Percentiles rank a stretch among this genome's conserved stretches.
These are phyloP conservation scores for Idris sp. DNA, from an alignment of 1,140 invertebrate genomes.

Conservation along the genomic window DNA sequence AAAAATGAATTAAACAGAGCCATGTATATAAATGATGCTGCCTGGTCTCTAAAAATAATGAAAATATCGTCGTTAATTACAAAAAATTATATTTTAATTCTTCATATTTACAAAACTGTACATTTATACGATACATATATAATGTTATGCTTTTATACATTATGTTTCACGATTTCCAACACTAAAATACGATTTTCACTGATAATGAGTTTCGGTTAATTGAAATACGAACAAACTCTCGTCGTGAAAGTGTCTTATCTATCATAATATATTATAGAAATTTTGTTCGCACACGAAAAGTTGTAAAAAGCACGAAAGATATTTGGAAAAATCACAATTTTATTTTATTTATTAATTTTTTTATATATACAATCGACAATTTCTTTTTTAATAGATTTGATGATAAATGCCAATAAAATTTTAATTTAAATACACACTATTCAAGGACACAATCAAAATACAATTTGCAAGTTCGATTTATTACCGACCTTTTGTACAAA, in stretches of 20 bases:
- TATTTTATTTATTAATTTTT: no score
- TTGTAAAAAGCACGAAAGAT: constrained; percentile 32
- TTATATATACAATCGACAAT: no score
- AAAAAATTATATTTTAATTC: constrained; percentile 57
- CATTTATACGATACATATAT: constrained; percentile 43
- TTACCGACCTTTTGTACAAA: constrained; percentile 29
- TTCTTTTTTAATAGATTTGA: no score
- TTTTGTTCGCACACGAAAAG: constrained; percentile 40
- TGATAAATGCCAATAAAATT: no score
- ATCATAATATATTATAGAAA: constrained; percentile 16
- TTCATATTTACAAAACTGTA: constrained; percentile 58
- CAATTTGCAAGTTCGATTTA: constrained; percentile 8
- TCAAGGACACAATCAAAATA: constrained; percentile 29
- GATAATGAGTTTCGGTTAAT: constrained; percentile 26
- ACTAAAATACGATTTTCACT: constrained; percentile 40
- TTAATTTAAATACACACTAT: constrained; percentile 12
- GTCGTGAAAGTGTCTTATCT: constrained; percentile 17
- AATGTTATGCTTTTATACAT: constrained; percentile 32
- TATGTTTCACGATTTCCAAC: constrained; percentile 38
- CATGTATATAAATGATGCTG: no score
- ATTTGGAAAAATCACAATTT: no score
- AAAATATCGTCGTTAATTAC: constrained; percentile 26
- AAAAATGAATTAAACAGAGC: no score
- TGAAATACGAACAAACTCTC: constrained; percentile 25
- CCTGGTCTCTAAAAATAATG: neutral